Evolutionary conservation across 2,888 invertebrate genomes (phyloP), one percentile per base, ranked within the genome.

Genomic region (Rosalia funebris): DNA sequence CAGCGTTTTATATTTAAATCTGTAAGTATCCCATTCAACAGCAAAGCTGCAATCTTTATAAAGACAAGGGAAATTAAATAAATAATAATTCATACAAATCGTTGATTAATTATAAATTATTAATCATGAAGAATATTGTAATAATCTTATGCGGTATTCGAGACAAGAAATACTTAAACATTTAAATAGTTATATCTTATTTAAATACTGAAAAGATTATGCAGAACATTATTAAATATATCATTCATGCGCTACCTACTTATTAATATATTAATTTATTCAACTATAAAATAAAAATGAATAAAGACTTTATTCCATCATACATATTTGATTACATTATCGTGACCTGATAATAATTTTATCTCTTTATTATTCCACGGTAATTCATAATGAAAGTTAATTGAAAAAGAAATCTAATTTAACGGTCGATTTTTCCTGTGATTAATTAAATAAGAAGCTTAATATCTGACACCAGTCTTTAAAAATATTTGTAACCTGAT

Each of bases 401-500:
- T 15, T 46, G 14, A 14, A 53, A 9, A 20, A 17, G 42, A 12
- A 37, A 31, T 32, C 41, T 32, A 42, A 53, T 53, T 53, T 41
- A 41, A 53, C 53, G 42, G 31, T 37, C 53, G 53, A 53, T 42
- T 42, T 53, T 53, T 19, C 16, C 32, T 16, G 17, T 32, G 41
- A 53, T 53, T 53, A 53, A 42, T 53, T 32, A 53, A 53, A 53
- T 53, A 53, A 53, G 53, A 25, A 20, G 53, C 53, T 53, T 53
- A 42, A 53, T 32, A 53, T 53, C 53, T 31, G 42, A 53, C 53
- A 32, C 53, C 42, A 17, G 32, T 42, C 53, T 53, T 41, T 41
- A 47, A 56, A 47, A 56, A 41, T 56, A 48, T 47, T 56, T 47
- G 47, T 56, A 56, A 56, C 47, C 19, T 25, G 56, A 56, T 56